Evolutionary conservation across 2,113 vertebrate genomes (phyloP), one percentile per base, ranked within the genome.

Genomic region (Brevimyrus niger): DNA sequence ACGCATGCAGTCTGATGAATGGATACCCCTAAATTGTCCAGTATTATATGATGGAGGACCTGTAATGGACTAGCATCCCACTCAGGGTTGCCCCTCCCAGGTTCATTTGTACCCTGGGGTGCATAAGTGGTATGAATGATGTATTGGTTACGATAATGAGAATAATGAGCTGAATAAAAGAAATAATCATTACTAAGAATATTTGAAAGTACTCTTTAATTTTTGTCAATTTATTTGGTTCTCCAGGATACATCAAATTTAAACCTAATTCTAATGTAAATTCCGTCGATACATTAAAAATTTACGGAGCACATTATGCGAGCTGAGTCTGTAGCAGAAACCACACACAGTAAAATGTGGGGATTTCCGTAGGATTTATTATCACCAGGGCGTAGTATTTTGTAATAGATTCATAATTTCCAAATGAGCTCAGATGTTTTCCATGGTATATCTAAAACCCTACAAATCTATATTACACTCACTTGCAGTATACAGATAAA

Each of bases 321-420:
- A 84, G 17, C 44, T 23, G 44, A 50, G 65, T 48, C 65, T 88
- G 82, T 47, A 80, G 46, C 65, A 47, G 27, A 46, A 88, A 88
- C 46, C 46, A 17, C 65, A 80, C 44, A 47, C 65, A 51, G 31
- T 80, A 69, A 88, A 80, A 46, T 80, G 11, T 23, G 23, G 46
- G 65, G 19, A 88, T 88, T 88, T 80, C 65, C 88, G 46, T 50
- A 38, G 58, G 87, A 65, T 69, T 35, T 65, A 65, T 46, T 88
- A 58, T 53, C 86, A 42, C 15, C 73, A 19, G 73, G 35, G 73
- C 50, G 50, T 21, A 58, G 82, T 46, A n/a, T 47, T 46, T 47
- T 47, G 44, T 21, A 23, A 47, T 46, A 4, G 73, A 80, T 80
- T 80, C 73, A 84, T 47, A 47, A 46, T 84, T 47, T 84, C 82